Evolutionary conservation across 2,113 vertebrate genomes (phyloP).

Genomic region (Neopipo cinnamomea): DNA sequence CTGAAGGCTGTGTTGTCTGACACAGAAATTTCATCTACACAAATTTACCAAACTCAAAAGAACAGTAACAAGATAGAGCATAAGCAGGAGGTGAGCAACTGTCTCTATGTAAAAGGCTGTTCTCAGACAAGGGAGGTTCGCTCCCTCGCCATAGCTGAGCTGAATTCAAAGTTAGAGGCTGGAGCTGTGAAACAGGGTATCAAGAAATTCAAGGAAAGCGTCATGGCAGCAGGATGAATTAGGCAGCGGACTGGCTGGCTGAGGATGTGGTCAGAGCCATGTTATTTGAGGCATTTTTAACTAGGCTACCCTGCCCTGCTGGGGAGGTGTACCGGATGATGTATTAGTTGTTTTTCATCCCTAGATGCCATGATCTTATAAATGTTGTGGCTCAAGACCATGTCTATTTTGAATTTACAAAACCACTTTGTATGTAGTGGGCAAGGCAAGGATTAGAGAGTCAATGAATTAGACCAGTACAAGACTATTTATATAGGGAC

Average conservation of each 20-base stretch:
- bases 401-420: slow-evolving; percentile 49
- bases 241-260: neutral
- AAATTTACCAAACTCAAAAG: neutral
- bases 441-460: slow-evolving; percentile 4
- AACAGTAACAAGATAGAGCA: neutral
- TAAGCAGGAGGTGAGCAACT: neutral
- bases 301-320: neutral
- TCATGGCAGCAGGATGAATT: neutral
- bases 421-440: slow-evolving; percentile 15
- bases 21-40: neutral
- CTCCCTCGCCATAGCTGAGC: neutral
- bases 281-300: slow-evolving; percentile 42
- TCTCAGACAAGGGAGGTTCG: neutral
- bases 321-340: neutral
- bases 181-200: neutral
- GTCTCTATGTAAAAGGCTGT: neutral
- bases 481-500: slow-evolving; percentile 19
- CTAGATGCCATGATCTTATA: neutral
- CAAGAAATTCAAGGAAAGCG: neutral
- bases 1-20: neutral
- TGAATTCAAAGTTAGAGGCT: neutral
- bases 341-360: slow-evolving; percentile 22
- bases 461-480: slow-evolving; percentile 4
- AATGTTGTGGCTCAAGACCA: slow-evolving; percentile 7
- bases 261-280: neutral